These are phyloP conservation scores for Dolichopus griseipennis DNA, from an alignment of 2,888 invertebrate species.

Conservation along the genomic window DNA sequence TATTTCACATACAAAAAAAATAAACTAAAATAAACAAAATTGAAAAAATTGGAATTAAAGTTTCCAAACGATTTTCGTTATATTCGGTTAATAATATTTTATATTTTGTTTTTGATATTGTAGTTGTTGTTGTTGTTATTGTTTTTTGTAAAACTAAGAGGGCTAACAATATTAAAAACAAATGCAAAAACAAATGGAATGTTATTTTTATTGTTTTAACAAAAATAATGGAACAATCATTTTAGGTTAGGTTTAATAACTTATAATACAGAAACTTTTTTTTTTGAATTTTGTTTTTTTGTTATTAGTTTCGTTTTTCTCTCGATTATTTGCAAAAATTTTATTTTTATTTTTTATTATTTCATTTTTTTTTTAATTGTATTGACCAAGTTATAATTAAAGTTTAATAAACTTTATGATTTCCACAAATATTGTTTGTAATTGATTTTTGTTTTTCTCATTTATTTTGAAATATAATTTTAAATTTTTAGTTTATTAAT, in stretches of 20 bases:
- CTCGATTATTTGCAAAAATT: background rate
- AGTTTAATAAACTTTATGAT: background rate
- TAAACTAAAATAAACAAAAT: too few relatives aligned
- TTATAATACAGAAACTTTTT: background rate
- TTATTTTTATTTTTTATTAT: background rate
- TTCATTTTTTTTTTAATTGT: background rate
- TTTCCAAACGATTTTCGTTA: too few relatives aligned
- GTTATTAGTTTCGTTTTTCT: background rate
- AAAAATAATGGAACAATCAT: background rate
- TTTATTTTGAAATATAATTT: background rate
- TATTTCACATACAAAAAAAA: background rate
- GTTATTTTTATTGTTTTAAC: background rate
- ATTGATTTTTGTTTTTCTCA: background rate
- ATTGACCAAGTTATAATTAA: slow-evolving; percentile 3
- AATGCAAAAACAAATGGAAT: background rate
- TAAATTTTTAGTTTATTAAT: background rate
- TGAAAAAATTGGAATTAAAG: too few relatives aligned
- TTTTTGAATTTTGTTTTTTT: background rate
- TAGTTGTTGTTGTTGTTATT: background rate
- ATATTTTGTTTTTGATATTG: background rate
- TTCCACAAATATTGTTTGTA: background rate
- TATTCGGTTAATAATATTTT: background rate
- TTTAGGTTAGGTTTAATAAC: background rate
- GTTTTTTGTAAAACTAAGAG: too few relatives aligned
- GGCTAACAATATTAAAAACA: too few relatives aligned